Conservation (phyloP, 2,888 invertebrate genomes). For the Teinopalpus imperialis region DNA sequence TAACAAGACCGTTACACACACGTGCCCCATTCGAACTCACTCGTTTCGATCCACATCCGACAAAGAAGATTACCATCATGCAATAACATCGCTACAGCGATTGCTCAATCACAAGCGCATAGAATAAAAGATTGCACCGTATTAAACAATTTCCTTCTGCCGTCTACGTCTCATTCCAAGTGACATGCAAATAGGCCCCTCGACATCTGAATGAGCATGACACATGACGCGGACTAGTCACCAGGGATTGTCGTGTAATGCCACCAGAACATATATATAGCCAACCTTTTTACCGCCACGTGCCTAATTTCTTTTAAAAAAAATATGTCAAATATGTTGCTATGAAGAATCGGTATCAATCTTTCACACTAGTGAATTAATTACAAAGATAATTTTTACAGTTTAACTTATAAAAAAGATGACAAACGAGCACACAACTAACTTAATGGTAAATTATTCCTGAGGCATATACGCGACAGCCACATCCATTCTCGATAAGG, state of each 20-base stretch:
- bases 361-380: too few relatives aligned
- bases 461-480: too few relatives aligned
- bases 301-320: too few relatives aligned
- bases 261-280: too few relatives aligned
- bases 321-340: too few relatives aligned
- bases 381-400: too few relatives aligned
- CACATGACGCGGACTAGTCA: conserved; percentile 19
- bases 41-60: conserved; percentile 8
- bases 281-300: neutral
- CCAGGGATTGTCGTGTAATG: conserved; percentile 11
- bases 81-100: conserved; percentile 4
- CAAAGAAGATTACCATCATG: neutral
- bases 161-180: conserved; percentile 13
- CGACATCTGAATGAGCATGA: conserved; percentile 20
- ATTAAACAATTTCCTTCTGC: conserved; percentile 17
- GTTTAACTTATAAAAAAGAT: too few relatives aligned
- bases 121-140: conserved; percentile 15
- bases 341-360: too few relatives aligned
- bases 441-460: too few relatives aligned
- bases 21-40: conserved; percentile 1
- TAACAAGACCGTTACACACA: neutral
- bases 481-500: too few relatives aligned
- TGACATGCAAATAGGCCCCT: conserved; percentile 22
- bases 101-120: conserved; percentile 13
- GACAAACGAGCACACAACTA: too few relatives aligned